These are phyloP conservation scores for Trilocha varians DNA, from an alignment of 2,888 invertebrate species.

Conservation along the genomic window DNA sequence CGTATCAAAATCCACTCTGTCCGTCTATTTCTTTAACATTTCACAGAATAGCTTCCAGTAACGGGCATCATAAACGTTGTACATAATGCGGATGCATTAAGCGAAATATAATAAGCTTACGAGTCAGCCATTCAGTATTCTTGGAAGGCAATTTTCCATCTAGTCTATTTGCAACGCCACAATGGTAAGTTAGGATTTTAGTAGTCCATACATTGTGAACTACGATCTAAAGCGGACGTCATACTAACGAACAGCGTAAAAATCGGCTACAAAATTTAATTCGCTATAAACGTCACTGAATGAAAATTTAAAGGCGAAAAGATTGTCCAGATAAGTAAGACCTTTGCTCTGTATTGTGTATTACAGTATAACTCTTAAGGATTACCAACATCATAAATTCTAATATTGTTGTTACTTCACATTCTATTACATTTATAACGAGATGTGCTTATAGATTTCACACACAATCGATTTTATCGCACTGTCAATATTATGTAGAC, in stretches of 20 bases:
- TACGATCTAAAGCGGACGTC: constrained; percentile 30
- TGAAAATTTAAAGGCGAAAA: constrained; percentile 40
- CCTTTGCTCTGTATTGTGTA: neutral
- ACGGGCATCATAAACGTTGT: constrained; percentile 37
- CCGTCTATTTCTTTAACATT: constrained; percentile 12
- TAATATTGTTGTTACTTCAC: neutral
- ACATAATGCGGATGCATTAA: constrained; percentile 36
- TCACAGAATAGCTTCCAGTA: constrained; percentile 32
- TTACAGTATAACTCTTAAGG: no score
- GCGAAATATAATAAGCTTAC: constrained; percentile 46
- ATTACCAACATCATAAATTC: no score
- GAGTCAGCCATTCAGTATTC: constrained; percentile 41
- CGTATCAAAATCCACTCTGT: neutral
- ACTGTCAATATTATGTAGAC: constrained; percentile 47
- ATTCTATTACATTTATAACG: neutral
- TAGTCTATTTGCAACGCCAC: constrained; percentile 21
- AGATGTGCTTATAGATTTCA: no score
- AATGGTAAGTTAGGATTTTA: constrained; percentile 46
- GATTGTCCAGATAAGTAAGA: no score
- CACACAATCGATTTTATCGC: constrained; percentile 1
- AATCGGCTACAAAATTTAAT: constrained; percentile 29
- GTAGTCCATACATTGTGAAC: constrained; percentile 57
- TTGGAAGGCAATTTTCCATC: constrained; percentile 37
- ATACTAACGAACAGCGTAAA: constrained; percentile 30
- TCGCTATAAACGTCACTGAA: constrained; percentile 30